These are phyloP conservation scores for Leptinotarsa rubiginosa DNA, from an alignment of 2,888 invertebrate species.

Conservation along the genomic window DNA sequence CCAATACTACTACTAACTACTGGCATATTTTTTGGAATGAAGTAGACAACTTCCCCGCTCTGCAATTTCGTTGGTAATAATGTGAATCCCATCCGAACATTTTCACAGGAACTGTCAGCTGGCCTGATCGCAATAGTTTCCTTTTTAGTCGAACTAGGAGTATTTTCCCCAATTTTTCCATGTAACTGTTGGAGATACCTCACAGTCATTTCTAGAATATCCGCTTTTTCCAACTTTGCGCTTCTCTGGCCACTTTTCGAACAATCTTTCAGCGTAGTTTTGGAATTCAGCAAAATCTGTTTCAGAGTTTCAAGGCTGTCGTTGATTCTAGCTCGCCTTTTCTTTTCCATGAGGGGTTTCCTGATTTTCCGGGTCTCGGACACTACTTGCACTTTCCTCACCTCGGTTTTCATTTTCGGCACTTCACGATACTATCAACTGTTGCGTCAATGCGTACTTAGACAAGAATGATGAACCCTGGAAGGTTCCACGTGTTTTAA, in stretches of 20 bases:
- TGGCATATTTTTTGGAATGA: conserved; percentile 57
- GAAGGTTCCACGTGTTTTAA: conserved; percentile 34
- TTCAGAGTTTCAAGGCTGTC: conserved; percentile 69
- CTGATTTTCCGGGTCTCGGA: conserved; percentile 66
- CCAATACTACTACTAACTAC: conserved; percentile 7
- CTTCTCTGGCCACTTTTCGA: conserved; percentile 63
- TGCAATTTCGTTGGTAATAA: conserved; percentile 63
- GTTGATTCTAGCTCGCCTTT: conserved; percentile 69
- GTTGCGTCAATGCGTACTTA: conserved; percentile 14
- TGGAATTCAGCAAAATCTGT: conserved; percentile 66
- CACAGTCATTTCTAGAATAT: conserved; percentile 75
- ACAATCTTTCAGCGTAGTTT: conserved; percentile 58
- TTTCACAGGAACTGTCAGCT: conserved; percentile 55
- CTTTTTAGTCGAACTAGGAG: conserved; percentile 34
- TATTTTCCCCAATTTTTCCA: conserved; percentile 53
- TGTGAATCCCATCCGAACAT: conserved; percentile 55
- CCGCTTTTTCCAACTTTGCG: conserved; percentile 75
- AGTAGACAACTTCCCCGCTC: conserved; percentile 65
- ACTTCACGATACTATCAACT: conserved; percentile 5
- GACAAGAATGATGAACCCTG: conserved; percentile 31
- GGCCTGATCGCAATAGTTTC: conserved; percentile 45
- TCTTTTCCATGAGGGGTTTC: conserved; percentile 71
- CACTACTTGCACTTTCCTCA: conserved; percentile 46
- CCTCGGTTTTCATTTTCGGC: conserved; percentile 23
- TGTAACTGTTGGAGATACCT: conserved; percentile 70